Evolutionary conservation across 2,888 invertebrate genomes (phyloP), one percentile per base, ranked within the genome.

Genomic region (Hyalella azteca): DNA sequence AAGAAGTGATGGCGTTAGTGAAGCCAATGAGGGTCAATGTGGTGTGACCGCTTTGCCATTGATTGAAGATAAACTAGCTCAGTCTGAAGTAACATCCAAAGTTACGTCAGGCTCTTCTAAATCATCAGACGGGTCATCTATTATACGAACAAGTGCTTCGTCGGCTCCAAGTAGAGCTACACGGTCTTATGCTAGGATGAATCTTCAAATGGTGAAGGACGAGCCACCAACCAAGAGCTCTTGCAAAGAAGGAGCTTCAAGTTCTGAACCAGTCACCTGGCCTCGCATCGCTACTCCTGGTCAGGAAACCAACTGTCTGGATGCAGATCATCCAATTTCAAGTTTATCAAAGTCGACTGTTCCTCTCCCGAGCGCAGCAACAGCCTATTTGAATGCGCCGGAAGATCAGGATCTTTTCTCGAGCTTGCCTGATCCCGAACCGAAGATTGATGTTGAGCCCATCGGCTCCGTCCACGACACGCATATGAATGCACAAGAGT

Each of bases 321-420:
- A n/a, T n/a, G n/a, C n/a, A n/a, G n/a, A n/a, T n/a, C n/a, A n/a
- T n/a, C n/a, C n/a, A n/a, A n/a, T n/a, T n/a, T n/a, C n/a, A n/a
- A n/a, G n/a, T n/a, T n/a, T n/a, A n/a, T n/a, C n/a, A n/a, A 54
- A 54, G 29, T 49, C 54, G 22, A 22, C 4, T 54, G 54, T 54
- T 9, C 54, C 54, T 2, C 13, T 29, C 29, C 15, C 49, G 3
- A 54, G 29, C 13, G 26, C 22, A 26, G 13, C 26, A 26, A 22
- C 7, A 22, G 48, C 60, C 39, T 66, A 50, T 36, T 60, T 39
- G 9, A 60, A 73, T 15, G 81, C 78, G 22, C 50, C 81, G 1
- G 81, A 81, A 19, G 81, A 77, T n/a, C 54, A 54, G 29, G 77
- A 81, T 41, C 49, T 81, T 4, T 81, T 81, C 77, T 48, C 77